phyloP scores from a whole-genome alignment of 64 coral and sea anemone species.

The Dendronephthya gigantea region DNA sequence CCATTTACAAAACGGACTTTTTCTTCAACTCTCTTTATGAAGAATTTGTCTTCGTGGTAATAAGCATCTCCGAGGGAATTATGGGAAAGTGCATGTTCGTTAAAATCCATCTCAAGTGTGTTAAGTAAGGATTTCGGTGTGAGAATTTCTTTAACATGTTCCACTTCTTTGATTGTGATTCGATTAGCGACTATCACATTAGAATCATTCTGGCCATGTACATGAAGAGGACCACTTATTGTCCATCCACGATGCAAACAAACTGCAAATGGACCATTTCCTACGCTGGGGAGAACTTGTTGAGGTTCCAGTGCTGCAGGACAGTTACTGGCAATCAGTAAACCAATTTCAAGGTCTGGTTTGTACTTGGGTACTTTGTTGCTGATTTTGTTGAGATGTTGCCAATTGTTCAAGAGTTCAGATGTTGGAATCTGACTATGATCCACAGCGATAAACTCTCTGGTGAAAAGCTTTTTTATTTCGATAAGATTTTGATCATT shows the following conservation, averaged over 20 bases:
- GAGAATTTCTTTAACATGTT: slow-evolving; percentile 22
- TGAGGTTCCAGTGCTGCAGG: slow-evolving; percentile 31
- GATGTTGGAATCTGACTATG: slow-evolving; percentile 21
- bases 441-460: slow-evolving; percentile 13
- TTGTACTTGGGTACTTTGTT: background rate
- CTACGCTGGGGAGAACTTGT: slow-evolving; percentile 29
- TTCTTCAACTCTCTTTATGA: background rate
- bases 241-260: slow-evolving; percentile 48
- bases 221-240: slow-evolving; percentile 27
- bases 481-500: background rate
- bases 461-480: slow-evolving; percentile 12
- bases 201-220: background rate
- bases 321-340: slow-evolving; percentile 22
- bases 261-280: slow-evolving; percentile 43
- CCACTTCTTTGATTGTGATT: slow-evolving; percentile 41
- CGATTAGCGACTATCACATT: background rate
- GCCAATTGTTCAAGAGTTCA: background rate
- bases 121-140: slow-evolving; percentile 8
- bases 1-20: background rate
- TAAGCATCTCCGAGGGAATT: background rate
- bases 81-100: background rate
- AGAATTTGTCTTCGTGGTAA: slow-evolving; percentile 27
- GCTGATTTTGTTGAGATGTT: background rate
- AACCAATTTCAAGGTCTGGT: slow-evolving; percentile 9
- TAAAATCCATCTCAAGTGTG: slow-evolving; percentile 47